phyloP scores from a whole-genome alignment of 2,797 vertebrate genomes.

The Clarias laeviceps region DNA sequence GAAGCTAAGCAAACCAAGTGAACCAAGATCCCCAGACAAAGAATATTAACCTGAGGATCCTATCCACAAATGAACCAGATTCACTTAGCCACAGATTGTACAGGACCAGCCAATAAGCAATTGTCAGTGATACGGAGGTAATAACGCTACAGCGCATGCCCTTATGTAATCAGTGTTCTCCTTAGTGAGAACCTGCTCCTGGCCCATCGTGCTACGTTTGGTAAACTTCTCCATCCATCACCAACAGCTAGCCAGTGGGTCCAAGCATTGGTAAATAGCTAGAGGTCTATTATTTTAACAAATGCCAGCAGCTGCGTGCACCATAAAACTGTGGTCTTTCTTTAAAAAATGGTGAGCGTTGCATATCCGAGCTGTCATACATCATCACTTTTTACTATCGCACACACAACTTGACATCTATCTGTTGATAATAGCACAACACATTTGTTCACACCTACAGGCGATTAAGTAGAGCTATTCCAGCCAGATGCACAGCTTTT shows the following conservation, averaged over 20 bases:
- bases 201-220: neutral
- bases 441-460: neutral
- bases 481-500: neutral
- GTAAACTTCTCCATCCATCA: neutral
- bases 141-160: neutral
- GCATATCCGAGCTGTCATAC: neutral
- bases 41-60: neutral
- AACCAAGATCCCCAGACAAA: neutral
- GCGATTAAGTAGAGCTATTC: neutral
- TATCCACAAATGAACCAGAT: neutral
- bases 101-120: neutral
- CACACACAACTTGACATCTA: neutral
- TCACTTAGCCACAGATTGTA: neutral
- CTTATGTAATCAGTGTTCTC: neutral
- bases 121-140: neutral
- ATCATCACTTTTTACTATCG: neutral
- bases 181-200: neutral
- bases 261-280: neutral
- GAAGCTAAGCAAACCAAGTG: neutral
- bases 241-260: neutral
- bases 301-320: neutral
- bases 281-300: neutral
- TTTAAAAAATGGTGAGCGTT: neutral
- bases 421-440: neutral
- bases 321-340: neutral